Conservation (phyloP, 2,797 vertebrate genomes). For the Avahi laniger region DNA sequence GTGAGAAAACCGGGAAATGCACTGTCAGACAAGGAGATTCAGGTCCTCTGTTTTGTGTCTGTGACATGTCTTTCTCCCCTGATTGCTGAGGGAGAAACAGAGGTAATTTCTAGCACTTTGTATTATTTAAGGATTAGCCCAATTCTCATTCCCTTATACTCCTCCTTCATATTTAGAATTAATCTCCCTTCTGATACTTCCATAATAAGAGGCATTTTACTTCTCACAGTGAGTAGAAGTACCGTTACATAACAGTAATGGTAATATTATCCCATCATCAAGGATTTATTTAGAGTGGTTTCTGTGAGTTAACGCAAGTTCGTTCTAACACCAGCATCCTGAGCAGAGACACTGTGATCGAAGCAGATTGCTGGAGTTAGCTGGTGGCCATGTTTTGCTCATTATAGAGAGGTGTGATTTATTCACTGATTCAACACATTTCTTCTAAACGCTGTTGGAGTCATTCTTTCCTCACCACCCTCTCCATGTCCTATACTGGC, state of each 20-base stretch:
- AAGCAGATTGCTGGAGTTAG: too few relatives aligned
- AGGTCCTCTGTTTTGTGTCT: too few relatives aligned
- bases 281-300: not conserved
- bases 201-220: not conserved
- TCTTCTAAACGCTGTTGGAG: not conserved
- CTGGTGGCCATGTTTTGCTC: rapidly evolving
- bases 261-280: not conserved
- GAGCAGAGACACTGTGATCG: not conserved
- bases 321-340: not conserved
- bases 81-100: not conserved
- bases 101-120: not conserved
- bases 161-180: not conserved
- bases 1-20: not conserved
- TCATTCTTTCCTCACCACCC: too few relatives aligned
- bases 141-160: not conserved
- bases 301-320: not conserved
- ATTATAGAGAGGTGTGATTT: rapidly evolving
- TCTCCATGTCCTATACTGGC: not conserved
- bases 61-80: not conserved
- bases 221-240: not conserved
- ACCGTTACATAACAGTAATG: not conserved
- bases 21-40: not conserved
- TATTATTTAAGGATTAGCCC: not conserved
- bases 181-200: not conserved
- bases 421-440: not conserved